Base-by-base conservation (phyloP, 1,140 invertebrate genomes). In the Agrypnia vestita region DNA sequence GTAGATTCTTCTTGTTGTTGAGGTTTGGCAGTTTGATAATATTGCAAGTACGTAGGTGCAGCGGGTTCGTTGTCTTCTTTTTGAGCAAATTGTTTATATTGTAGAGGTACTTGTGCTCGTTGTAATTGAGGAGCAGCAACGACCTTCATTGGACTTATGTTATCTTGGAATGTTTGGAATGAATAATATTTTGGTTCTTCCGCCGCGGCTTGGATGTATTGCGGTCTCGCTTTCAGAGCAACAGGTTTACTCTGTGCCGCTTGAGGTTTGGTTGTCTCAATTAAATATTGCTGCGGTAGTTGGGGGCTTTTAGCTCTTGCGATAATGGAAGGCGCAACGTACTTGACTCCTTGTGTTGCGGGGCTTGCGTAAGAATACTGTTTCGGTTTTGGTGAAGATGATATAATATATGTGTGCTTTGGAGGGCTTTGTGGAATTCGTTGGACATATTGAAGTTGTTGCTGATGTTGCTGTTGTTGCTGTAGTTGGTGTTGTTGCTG, bases 191-290 rank as follows among this genome's bases (percentile, higher is more conserved):
- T 81, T 51, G 80, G 77, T 77, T 81, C 80, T 49, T 83, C 82
- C 4, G 64, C 44, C 7, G 69, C 13, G 21, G 46, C 62, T 74
- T 80, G 78, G 25, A 72, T 25, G 61, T 83, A 80, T 75, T 80
- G 81, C n/a, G n/a, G 75, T 69, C 71, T 69, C 6, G 61, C 53
- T 59, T 79, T 83, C 17, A 59, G 51, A 11, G 69, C 35, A 17
- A 71, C 49, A 21, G 59, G 79, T 46, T 67, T 80, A 12, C 53
- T 55, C 17, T 74, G 62, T 47, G 25, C 62, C 3, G 72, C 49
- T 55, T 77, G 80, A 10, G 82, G 80, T 75, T 83, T 83, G 4
- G 82, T 80, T 0, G 82, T 83, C 80, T 83, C 82, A 19, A 83
- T 83, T 47, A 83, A 76, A 72, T 83, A 83, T 64, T 83, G 82